These are phyloP conservation scores for Hyperopisus bebe DNA, from an alignment of 2,113 vertebrate species.

Conservation along the genomic window DNA sequence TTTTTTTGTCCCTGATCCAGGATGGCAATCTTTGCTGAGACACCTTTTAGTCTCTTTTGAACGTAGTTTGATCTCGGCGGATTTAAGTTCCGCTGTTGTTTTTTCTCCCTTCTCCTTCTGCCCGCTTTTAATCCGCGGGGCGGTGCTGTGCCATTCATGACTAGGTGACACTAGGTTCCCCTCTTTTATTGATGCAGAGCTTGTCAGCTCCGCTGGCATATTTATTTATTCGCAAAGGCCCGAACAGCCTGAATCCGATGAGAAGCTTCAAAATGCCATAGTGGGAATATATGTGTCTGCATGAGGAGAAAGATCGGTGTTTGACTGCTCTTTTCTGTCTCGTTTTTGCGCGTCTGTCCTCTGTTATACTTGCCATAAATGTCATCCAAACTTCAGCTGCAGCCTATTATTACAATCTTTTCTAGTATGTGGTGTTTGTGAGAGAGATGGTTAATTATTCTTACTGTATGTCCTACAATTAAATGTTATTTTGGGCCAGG, in stretches of 20 bases:
- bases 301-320: neutral
- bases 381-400: neutral
- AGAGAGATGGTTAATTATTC: neutral
- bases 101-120: neutral
- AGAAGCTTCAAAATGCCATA: neutral
- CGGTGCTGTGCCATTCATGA: neutral
- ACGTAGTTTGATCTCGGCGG: neutral
- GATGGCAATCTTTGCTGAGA: neutral
- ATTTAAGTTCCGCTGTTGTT: neutral
- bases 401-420: neutral
- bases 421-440: neutral
- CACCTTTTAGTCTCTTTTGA: constrained; percentile 3
- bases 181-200: neutral
- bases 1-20: neutral
- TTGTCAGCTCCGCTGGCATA: neutral
- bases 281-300: neutral
- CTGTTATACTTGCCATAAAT: neutral
- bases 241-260: neutral
- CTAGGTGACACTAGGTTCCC: neutral
- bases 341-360: neutral
- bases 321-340: neutral
- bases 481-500: neutral
- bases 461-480: neutral
- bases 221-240: neutral
- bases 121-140: neutral